Conservation (phyloP, 2,113 vertebrate species). For the Sphyrna mokarran region DNA sequence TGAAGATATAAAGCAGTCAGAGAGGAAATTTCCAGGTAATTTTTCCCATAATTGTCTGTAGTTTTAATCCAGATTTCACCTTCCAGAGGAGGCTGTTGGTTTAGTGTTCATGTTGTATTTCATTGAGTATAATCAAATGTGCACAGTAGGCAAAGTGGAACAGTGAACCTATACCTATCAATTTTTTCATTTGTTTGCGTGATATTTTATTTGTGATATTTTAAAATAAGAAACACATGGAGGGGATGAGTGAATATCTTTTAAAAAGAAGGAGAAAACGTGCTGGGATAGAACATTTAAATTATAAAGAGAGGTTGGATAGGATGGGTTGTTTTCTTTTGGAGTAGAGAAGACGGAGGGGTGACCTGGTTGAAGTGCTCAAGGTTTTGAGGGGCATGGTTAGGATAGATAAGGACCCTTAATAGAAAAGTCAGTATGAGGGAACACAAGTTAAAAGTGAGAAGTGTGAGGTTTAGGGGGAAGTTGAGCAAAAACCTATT, state of each 20-base stretch:
- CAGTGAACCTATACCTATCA: neutral
- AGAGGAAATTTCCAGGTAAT: neutral
- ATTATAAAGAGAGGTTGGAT: no score
- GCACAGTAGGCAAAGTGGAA: neutral
- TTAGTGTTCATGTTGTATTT: neutral
- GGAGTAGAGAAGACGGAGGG: no score
- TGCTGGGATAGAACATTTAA: neutral
- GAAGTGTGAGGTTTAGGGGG: no score
- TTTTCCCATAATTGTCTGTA: neutral
- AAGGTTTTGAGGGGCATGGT: no score
- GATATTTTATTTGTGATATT: neutral
- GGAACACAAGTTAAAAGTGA: no score
- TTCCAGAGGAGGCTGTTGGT: neutral
- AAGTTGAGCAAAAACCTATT: no score
- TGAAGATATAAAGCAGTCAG: neutral
- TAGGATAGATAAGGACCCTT: no score
- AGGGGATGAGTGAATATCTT: neutral
- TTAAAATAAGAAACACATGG: neutral
- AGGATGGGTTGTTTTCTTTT: no score
- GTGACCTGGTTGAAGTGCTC: no score
- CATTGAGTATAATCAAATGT: neutral
- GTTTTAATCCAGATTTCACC: neutral
- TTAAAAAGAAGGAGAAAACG: neutral
- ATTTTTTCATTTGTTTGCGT: neutral
- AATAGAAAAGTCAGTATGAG: no score